Conservation (phyloP, 2,888 invertebrate genomes). For the Hydriomena furcata region DNA sequence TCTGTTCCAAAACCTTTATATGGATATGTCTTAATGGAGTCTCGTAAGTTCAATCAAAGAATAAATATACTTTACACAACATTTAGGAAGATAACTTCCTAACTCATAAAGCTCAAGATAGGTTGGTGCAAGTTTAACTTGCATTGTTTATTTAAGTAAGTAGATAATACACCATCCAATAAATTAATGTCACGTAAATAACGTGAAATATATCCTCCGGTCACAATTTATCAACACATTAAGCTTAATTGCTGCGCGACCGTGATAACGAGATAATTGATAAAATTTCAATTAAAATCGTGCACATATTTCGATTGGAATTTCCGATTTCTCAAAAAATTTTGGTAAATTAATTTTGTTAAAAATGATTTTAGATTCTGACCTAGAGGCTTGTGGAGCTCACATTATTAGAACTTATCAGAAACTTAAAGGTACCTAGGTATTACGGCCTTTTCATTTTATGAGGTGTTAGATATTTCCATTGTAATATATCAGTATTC, state of each 20-base stretch:
- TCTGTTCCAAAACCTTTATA: not conserved
- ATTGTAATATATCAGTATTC: not conserved
- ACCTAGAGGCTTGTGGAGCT: too few species aligned
- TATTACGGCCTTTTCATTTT: too few species aligned
- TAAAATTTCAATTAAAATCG: constrained; percentile 12
- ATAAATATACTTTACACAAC: too few species aligned
- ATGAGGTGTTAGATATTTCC: too few species aligned
- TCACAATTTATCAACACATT: constrained; percentile 43
- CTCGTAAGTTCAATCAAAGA: constrained; percentile 2
- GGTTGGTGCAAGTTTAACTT: too few species aligned
- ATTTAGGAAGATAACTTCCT: too few species aligned
- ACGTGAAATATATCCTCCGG: constrained; percentile 37
- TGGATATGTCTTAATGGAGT: constrained; percentile 2
- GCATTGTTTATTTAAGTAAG: not conserved
- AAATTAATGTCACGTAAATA: constrained; percentile 15
- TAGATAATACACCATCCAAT: constrained; percentile 9
- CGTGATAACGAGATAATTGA: constrained; percentile 33
- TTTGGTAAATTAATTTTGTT: too few species aligned
- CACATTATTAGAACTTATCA: too few species aligned
- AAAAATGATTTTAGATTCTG: too few species aligned
- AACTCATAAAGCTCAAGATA: too few species aligned
- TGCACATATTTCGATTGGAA: not conserved
- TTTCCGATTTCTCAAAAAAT: too few species aligned
- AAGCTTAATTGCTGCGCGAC: constrained; percentile 40
- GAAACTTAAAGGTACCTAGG: too few species aligned